These are phyloP conservation scores for Neodiprion fabricii DNA, from an alignment of 1,140 invertebrate species.

Conservation along the genomic window DNA sequence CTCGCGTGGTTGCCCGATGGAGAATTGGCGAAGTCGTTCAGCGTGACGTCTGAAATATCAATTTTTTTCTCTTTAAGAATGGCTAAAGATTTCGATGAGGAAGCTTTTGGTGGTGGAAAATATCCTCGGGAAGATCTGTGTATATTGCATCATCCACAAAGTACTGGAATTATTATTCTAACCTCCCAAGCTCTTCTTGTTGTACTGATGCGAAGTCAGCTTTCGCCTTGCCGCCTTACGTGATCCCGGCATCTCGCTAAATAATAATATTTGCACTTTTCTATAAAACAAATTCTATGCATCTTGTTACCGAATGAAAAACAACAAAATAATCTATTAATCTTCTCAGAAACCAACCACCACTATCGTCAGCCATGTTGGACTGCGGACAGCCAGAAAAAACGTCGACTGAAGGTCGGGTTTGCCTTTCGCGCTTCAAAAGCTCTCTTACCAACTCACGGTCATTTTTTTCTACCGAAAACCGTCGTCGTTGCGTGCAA, in stretches of 20 bases:
- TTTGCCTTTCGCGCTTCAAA: too few species aligned
- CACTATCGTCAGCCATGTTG: slow-evolving; percentile 16
- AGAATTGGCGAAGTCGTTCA: slow-evolving; percentile 71
- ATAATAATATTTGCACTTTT: not conserved
- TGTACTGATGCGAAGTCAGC: not conserved
- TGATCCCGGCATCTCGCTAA: slow-evolving; percentile 1
- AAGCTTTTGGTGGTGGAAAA: too few species aligned
- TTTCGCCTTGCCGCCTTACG: slow-evolving; percentile 6
- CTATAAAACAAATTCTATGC: not conserved
- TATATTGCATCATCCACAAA: not conserved
- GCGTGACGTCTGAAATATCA: slow-evolving; percentile 68
- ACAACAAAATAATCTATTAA: slow-evolving; percentile 8
- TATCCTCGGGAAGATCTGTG: too few species aligned
- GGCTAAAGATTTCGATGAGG: too few species aligned
- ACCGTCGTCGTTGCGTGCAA: too few species aligned
- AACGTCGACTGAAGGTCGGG: too few species aligned
- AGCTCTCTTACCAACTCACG: too few species aligned
- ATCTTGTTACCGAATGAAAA: slow-evolving; percentile 12
- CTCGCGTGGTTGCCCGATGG: slow-evolving; percentile 56
- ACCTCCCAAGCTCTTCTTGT: slow-evolving; percentile 10
- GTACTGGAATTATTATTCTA: not conserved
- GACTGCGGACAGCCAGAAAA: not conserved
- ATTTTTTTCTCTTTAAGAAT: not conserved
- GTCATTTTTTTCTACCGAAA: too few species aligned
- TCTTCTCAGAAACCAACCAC: not conserved